These are phyloP conservation scores for Dryobates pubescens DNA, from an alignment of 2,797 vertebrate genomes.

Conservation along the genomic window DNA sequence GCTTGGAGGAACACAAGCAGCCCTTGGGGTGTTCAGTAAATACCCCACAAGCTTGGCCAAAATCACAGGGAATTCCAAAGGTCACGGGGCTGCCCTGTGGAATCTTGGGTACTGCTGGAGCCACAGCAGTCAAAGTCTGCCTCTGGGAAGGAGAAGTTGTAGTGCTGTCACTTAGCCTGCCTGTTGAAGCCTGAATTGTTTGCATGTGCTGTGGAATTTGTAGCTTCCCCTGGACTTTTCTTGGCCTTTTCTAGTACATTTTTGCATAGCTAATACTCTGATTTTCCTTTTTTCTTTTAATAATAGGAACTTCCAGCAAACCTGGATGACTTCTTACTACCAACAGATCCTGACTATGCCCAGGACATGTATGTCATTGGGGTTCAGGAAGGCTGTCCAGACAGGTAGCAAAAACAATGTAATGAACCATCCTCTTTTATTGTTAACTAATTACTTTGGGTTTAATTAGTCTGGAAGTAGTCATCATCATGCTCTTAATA, in stretches of 20 bases:
- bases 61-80: not conserved
- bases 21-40: not conserved
- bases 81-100: not conserved
- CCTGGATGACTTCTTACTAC: conserved; percentile 93
- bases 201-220: not conserved
- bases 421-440: conserved; percentile 3
- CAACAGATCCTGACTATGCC: conserved; percentile 90
- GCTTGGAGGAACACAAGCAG: not conserved
- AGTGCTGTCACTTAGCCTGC: too few species aligned
- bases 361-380: conserved; percentile 96
- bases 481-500: not conserved
- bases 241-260: not conserved
- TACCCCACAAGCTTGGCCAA: not conserved
- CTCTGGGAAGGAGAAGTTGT: not conserved
- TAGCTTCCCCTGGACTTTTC: not conserved
- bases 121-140: not conserved
- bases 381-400: conserved; percentile 95
- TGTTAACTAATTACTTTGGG: not conserved
- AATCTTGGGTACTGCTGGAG: not conserved
- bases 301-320: conserved; percentile 87
- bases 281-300: not conserved
- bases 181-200: not conserved
- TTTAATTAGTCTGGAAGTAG: not conserved
- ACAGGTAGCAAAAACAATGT: conserved; percentile 84
- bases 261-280: not conserved